These are phyloP conservation scores for Peromyscus nudipes DNA, from an alignment of 2,797 vertebrate species.

Conservation along the genomic window DNA sequence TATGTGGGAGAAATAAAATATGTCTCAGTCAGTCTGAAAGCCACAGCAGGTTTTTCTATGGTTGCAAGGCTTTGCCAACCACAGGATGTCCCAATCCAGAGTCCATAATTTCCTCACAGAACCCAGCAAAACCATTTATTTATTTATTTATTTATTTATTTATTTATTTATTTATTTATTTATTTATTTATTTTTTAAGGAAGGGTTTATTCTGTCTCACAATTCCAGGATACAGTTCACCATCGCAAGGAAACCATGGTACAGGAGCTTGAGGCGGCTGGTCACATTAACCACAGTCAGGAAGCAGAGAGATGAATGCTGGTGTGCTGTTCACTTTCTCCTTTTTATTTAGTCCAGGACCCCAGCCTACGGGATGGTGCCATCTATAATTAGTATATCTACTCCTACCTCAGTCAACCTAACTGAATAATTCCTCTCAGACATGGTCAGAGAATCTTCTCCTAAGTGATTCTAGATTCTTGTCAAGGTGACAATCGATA, in stretches of 20 bases:
- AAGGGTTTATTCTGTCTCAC: neutral
- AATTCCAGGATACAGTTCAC: neutral
- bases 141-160: no score
- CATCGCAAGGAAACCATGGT: neutral
- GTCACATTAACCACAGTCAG: neutral
- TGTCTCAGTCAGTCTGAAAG: conserved; percentile 13
- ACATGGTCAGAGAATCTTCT: neutral
- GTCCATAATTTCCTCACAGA: neutral
- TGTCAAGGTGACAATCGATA: neutral
- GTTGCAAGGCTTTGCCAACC: neutral
- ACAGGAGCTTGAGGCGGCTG: neutral
- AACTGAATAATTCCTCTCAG: neutral
- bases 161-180: no score
- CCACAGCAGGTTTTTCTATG: neutral
- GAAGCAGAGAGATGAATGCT: neutral
- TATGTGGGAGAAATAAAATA: neutral
- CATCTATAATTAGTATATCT: neutral
- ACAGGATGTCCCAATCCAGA: neutral
- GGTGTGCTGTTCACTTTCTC: neutral
- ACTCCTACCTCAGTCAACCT: neutral
- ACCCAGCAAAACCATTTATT: neutral
- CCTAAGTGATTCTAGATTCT: neutral
- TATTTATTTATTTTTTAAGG: neutral
- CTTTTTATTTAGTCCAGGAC: neutral
- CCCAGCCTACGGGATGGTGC: neutral